Evolutionary conservation across 2,113 vertebrate species (phyloP), one percentile per base, ranked within the genome.

Genomic region (Pseudopipra pipra): DNA sequence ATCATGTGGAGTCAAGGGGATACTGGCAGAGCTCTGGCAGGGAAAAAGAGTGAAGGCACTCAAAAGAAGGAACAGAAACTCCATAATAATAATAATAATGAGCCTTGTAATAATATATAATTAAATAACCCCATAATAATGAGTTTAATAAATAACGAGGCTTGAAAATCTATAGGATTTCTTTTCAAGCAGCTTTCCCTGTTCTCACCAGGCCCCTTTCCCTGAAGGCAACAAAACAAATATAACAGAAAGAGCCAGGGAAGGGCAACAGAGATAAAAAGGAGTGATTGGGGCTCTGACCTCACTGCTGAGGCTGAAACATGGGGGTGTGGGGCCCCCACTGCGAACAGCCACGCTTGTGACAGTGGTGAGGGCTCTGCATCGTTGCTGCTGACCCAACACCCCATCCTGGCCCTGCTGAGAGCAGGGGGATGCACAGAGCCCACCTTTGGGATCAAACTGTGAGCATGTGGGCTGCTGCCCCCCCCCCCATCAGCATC

Each of bases 1-100:
- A 10, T 54, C 1, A 0, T 14, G 15, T 0, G 2, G 37, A 77
- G 22, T 20, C 46, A 35, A 6, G 0, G 1, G 23, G 46, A 52
- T 43, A 35, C 24, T 81, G 31, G 39, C 56, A 31, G 31, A 59
- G 23, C n/a, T 46, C 39, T 37, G 41, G 13, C 15, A 37, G 30
- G 28, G 22, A 33, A 77, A 51, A 72, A 19, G 15, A 44, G 13
- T 33, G 33, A 51, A 68, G 21, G 6, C 2, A 1, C 47, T 63
- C 31, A 25, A 78, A 74, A 59, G 15, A 72, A 33, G 16, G 33
- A 35, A 12, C 25, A 41, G 17, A 46, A 56, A 24, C 9, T 35
- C 28, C 35, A 49, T 30, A 30, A 58, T 23, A 62, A 30, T 41
- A 10, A 30, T 41, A 10, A 8, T 22, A 41, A 31, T 3, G 6